These are phyloP conservation scores for Drosophila stalkeri DNA, from an alignment of 2,888 invertebrate species.

Conservation along the genomic window DNA sequence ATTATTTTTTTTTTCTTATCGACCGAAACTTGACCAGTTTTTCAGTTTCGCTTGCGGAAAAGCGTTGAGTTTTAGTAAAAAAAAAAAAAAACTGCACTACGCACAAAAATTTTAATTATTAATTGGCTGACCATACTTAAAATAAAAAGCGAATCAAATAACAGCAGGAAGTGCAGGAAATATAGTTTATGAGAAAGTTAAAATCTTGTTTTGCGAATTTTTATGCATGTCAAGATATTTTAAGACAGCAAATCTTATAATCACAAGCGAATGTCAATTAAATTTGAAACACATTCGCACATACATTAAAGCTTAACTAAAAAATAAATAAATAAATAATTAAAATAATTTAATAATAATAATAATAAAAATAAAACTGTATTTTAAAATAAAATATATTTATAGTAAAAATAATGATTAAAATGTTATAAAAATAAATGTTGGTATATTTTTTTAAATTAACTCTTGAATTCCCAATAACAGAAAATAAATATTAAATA, in stretches of 20 bases:
- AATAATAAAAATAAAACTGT: neutral
- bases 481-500: neutral
- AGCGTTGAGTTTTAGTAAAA: slow-evolving; percentile 28
- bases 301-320: neutral
- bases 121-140: slow-evolving; percentile 32
- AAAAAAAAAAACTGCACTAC: slow-evolving; percentile 8
- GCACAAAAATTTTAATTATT: slow-evolving; percentile 43
- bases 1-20: slow-evolving; percentile 34
- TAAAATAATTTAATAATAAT: neutral
- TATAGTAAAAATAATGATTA: too few relatives aligned
- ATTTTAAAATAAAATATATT: neutral
- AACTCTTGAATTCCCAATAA: too few relatives aligned
- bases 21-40: slow-evolving; percentile 57
- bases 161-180: slow-evolving; percentile 40
- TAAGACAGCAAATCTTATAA: neutral
- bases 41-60: slow-evolving; percentile 71
- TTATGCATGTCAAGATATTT: neutral
- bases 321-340: neutral
- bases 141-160: slow-evolving; percentile 14
- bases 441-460: too few relatives aligned
- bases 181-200: slow-evolving; percentile 30
- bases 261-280: neutral
- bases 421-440: too few relatives aligned
- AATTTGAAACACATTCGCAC: neutral
- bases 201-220: neutral